These are phyloP conservation scores for Limnephilus lunatus DNA, from an alignment of 2,888 invertebrate genomes.

Conservation along the genomic window DNA sequence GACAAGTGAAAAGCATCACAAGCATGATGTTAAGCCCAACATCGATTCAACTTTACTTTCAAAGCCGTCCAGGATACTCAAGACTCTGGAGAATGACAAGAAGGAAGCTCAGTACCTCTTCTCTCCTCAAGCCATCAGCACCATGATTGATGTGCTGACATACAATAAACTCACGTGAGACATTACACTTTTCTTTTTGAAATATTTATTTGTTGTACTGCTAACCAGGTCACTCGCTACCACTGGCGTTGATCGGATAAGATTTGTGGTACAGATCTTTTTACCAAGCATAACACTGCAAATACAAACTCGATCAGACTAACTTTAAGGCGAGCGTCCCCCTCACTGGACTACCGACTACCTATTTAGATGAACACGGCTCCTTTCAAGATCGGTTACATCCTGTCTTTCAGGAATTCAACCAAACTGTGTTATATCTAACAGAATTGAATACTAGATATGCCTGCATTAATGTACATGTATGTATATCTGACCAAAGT, in stretches of 20 bases:
- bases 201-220: not conserved
- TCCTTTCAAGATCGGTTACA: not conserved
- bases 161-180: conserved; percentile 79
- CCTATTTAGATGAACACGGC: too few species aligned
- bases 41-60: conserved; percentile 79
- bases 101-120: conserved; percentile 94
- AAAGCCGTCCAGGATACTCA: conserved; percentile 83
- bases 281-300: not conserved
- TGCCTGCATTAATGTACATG: not conserved
- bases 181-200: not conserved
- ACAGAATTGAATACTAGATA: not conserved
- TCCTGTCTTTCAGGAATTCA: not conserved
- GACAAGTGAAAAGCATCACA: conserved; percentile 74
- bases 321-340: not conserved
- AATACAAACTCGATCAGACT: not conserved
- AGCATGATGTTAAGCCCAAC: conserved; percentile 77
- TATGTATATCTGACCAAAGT: not conserved
- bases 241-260: not conserved
- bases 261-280: not conserved
- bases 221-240: too few species aligned
- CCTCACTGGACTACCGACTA: not conserved
- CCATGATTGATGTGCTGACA: conserved; percentile 80
- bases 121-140: conserved; percentile 80
- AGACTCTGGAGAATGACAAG: conserved; percentile 84
- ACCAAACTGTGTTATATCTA: not conserved